These are phyloP conservation scores for Bungarus multicinctus DNA, from an alignment of 2,113 vertebrate species.

Conservation along the genomic window DNA sequence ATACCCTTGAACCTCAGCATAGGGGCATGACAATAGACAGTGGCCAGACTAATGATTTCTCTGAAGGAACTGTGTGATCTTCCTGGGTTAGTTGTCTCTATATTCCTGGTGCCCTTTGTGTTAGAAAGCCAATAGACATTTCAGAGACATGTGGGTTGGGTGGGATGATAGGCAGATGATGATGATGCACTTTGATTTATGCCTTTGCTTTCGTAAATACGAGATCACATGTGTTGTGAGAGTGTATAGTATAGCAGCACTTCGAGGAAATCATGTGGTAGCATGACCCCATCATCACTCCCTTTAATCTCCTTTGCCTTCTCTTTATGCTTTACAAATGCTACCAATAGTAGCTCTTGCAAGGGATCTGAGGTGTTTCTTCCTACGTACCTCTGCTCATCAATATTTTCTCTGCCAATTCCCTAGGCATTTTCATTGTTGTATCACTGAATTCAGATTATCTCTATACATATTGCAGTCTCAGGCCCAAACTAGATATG, in stretches of 20 bases:
- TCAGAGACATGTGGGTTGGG: constrained; percentile 14
- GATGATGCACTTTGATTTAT: constrained; percentile 32
- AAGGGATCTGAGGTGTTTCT: constrained; percentile 5
- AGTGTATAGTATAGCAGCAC: constrained; percentile 9
- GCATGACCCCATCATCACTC: constrained; percentile 25
- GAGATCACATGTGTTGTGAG: constrained; percentile 62
- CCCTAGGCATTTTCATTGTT: not conserved
- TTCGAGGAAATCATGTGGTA: constrained; percentile 69
- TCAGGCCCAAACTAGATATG: not conserved
- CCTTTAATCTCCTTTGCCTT: constrained; percentile 22
- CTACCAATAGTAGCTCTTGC: constrained; percentile 1
- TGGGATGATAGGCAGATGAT: constrained; percentile 33
- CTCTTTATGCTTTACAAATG: not conserved
- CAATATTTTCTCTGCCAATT: constrained; percentile 1
- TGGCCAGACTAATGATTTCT: fast-evolving
- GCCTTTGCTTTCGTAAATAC: constrained; percentile 59
- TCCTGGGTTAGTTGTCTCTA: constrained; percentile 1
- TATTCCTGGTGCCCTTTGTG: not conserved
- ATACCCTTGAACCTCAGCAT: not conserved
- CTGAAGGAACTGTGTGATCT: not conserved
- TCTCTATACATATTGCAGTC: not conserved
- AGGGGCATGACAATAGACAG: not conserved
- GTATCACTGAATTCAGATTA: not conserved
- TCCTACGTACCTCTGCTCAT: not conserved
- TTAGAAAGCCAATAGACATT: not conserved